Evolutionary conservation across 2,888 invertebrate species (phyloP).

Genomic region (Pteria penguin): DNA sequence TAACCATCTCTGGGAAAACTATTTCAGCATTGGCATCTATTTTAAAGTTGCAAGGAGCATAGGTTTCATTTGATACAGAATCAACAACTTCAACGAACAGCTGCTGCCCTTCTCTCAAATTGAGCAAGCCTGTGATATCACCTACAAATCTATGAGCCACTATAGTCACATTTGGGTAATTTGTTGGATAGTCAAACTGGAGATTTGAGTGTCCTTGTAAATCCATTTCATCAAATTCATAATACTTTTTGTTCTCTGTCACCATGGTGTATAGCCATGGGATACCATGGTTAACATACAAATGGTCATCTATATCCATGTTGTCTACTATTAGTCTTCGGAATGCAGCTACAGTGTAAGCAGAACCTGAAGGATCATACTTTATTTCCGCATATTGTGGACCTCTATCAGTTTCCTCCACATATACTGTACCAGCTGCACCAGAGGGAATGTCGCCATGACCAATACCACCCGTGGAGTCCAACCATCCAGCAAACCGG

Average conservation of each 20-base stretch:
- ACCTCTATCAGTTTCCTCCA: conserved; percentile 66
- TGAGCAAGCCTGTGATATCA: conserved; percentile 65
- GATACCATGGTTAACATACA: conserved; percentile 60
- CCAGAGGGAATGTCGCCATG: conserved; percentile 59
- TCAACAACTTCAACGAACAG: conserved; percentile 67
- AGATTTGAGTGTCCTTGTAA: conserved; percentile 64
- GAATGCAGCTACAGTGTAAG: conserved; percentile 50
- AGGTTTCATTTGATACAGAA: conserved; percentile 63
- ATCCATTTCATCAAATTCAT: conserved; percentile 67
- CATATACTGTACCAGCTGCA: conserved; percentile 69
- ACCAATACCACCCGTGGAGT: conserved; percentile 62
- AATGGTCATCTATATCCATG: conserved; percentile 59
- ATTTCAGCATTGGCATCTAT: conserved; percentile 62
- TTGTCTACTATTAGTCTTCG: conserved; percentile 63
- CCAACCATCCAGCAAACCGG: conserved; percentile 58
- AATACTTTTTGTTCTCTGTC: conserved; percentile 54
- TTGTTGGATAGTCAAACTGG: conserved; percentile 59
- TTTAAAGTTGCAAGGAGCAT: conserved; percentile 67
- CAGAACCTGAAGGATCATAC: conserved; percentile 50
- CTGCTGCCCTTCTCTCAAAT: conserved; percentile 58
- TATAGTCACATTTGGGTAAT: conserved; percentile 47
- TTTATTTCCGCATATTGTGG: conserved; percentile 72
- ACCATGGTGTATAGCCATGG: conserved; percentile 69
- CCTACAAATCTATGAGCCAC: conserved; percentile 62
- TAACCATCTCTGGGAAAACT: conserved; percentile 58